Base-by-base conservation (phyloP, 1,140 invertebrate species). In the Drosophila sproati region DNA sequence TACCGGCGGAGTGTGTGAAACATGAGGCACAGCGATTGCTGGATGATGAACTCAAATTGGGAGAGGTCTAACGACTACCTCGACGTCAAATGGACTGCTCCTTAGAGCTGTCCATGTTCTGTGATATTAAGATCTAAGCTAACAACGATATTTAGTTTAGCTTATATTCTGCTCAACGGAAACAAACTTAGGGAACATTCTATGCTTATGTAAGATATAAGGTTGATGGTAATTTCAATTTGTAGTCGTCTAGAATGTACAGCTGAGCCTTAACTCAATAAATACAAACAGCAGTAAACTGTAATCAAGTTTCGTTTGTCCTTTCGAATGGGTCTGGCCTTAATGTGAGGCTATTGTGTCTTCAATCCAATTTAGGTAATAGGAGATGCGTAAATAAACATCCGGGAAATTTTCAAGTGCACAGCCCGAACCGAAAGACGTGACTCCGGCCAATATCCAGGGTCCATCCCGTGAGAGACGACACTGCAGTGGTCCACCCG, bases 371-470 rank as follows among this genome's bases (percentile, higher is more conserved):
- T 95, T 94, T n/a, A 97, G 92, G 80, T 98, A 98, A 90, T 96
- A 95, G 0, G 96, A 96, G 32, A 98, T 94, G 79, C 95, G 95
- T 2, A 97, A 97, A 82, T 98, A 98, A 1, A 98, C 97, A 73
- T 98, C 97, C 0, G 97, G 96, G 70, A 95, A 96, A 6, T 97
- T 97, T 41, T 96, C 95, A 64, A 96, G 94, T 0, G 97, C 97
- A 92, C 97, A 98, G 31, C 97, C 97, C 0, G 97, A 98, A 0
- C 97, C 97, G 88, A 98, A 98, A 0, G 97, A 98, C 0, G 97
- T 98, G 4, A 98, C 95, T 0, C 98, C 98, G 0, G 96, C 96
- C 10, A 98, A 93, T 86, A 97, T 96, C 97, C 97, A 98, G 6
- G 95, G 94, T 0, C 97, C 97, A 63, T 97, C 96, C 41, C 94